A percentile compares a stretch with the other conserved stretches of the same genome.
These are phyloP conservation scores for Caenorhabditis afra DNA, from an alignment of 2,888 invertebrate genomes.

Conservation along the genomic window DNA sequence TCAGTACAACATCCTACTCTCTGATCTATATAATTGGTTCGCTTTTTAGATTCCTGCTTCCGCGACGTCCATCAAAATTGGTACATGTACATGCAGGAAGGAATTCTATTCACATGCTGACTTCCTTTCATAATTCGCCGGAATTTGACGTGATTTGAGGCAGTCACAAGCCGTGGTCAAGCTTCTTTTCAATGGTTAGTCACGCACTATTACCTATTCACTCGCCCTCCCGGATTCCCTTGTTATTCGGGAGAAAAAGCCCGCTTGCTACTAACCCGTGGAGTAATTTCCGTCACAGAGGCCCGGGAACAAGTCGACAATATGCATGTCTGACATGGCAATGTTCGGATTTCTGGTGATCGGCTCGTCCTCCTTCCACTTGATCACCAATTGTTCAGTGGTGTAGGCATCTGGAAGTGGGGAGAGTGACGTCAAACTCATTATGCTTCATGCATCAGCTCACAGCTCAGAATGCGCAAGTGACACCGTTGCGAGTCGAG, in stretches of 20 bases:
- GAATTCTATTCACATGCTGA: slow-evolving; percentile 9
- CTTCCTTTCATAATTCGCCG: slow-evolving; percentile 26
- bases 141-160: slow-evolving; percentile 33
- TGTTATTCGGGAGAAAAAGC: slow-evolving; percentile 28
- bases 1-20: slow-evolving; percentile 10
- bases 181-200: slow-evolving; percentile 52
- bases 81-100: slow-evolving; percentile 25
- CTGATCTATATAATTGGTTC: slow-evolving; percentile 53
- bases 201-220: slow-evolving; percentile 61
- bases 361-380: slow-evolving; percentile 76
- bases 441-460: slow-evolving; percentile 58
- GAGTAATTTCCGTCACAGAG: slow-evolving; percentile 79
- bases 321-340: slow-evolving; percentile 80
- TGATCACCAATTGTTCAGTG: slow-evolving; percentile 76
- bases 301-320: slow-evolving; percentile 75
- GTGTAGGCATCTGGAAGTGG: slow-evolving; percentile 79
- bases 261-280: slow-evolving; percentile 66
- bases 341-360: slow-evolving; percentile 79
- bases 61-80: slow-evolving; percentile 50
- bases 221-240: slow-evolving; percentile 24
- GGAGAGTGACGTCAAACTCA: slow-evolving; percentile 54
- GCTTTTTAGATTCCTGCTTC: slow-evolving; percentile 51
- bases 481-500: slow-evolving; percentile 78
- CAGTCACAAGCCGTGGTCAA: slow-evolving; percentile 39
- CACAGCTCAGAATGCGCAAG: slow-evolving; percentile 80